phyloP scores from a whole-genome alignment of 2,888 invertebrate genomes.

The Dicyrtoma fusca region DNA sequence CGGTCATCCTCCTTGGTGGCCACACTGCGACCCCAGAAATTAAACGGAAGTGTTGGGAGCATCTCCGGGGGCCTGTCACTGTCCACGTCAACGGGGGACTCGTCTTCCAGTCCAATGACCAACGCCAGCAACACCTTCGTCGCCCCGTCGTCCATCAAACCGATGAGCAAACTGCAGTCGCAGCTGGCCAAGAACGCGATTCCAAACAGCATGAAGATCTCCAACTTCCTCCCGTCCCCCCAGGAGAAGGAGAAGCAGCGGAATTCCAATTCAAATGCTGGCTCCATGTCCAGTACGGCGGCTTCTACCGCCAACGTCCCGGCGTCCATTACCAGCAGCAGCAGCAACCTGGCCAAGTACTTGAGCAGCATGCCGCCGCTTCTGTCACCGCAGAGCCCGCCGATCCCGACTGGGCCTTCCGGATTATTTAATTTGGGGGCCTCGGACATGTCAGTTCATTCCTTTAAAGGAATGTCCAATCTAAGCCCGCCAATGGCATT shows the following conservation, averaged over 20 bases:
- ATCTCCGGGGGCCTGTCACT: background rate
- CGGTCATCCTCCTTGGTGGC: slow-evolving; percentile 48
- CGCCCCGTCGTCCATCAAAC: slow-evolving; percentile 35
- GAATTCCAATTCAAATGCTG: background rate
- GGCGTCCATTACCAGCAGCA: slow-evolving; percentile 54
- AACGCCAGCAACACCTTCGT: slow-evolving; percentile 29
- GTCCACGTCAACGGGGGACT: too few species aligned
- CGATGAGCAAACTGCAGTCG: slow-evolving; percentile 35
- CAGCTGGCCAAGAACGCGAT: slow-evolving; percentile 47
- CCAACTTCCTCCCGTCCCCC: slow-evolving; percentile 54
- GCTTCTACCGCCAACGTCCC: slow-evolving; percentile 40
- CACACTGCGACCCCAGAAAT: slow-evolving; percentile 31
- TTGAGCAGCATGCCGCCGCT: slow-evolving; percentile 44
- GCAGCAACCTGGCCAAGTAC: slow-evolving; percentile 42
- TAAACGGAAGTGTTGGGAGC: slow-evolving; percentile 25
- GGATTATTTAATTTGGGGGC: background rate
- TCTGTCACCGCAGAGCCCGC: slow-evolving; percentile 23
- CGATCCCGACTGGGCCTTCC: background rate
- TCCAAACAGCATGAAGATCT: slow-evolving; percentile 55
- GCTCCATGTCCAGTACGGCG: background rate
- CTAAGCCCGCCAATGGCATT: background rate
- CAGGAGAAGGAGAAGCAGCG: slow-evolving; percentile 13
- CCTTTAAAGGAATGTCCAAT: slow-evolving; percentile 8
- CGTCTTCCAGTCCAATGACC: background rate
- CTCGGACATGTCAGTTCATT: background rate